Percentiles rank a stretch among this genome's conserved stretches.
These are phyloP conservation scores for Pampus argenteus DNA, from an alignment of 2,797 vertebrate genomes.

Conservation along the genomic window DNA sequence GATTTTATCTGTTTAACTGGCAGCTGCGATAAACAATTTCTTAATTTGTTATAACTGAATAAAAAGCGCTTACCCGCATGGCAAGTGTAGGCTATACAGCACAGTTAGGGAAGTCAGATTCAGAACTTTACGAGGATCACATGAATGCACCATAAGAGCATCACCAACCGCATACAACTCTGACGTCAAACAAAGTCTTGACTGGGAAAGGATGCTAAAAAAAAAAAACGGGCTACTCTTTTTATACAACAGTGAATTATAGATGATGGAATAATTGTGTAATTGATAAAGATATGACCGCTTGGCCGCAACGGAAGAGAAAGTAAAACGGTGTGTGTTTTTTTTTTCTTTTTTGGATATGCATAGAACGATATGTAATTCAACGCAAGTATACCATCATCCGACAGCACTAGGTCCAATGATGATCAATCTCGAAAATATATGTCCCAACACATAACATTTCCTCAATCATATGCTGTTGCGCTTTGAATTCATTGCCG, in stretches of 20 bases:
- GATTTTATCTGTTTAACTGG: too few relatives aligned
- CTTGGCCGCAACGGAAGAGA: not conserved
- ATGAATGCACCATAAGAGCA: constrained; percentile 56
- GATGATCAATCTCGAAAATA: not conserved
- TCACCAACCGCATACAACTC: constrained; percentile 68
- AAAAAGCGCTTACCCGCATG: accelerated
- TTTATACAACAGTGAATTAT: not conserved
- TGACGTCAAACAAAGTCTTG: constrained; percentile 76
- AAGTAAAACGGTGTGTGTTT: not conserved
- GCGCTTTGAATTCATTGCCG: not conserved
- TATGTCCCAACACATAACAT: not conserved
- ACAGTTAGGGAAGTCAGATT: not conserved
- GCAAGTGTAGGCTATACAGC: not conserved
- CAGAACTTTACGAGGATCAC: not conserved
- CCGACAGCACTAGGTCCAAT: not conserved
- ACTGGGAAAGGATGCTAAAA: constrained; percentile 26
- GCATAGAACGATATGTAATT: not conserved
- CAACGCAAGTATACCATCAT: not conserved
- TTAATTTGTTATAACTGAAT: not conserved
- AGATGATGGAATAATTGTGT: accelerated
- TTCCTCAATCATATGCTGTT: not conserved
- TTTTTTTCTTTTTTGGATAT: too few relatives aligned
- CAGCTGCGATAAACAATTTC: not conserved
- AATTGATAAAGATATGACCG: not conserved
- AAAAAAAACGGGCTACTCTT: not conserved